Evolutionary conservation across 92 coral and sea anemone genomes (phyloP).

Genomic region (Porites evermanni): DNA sequence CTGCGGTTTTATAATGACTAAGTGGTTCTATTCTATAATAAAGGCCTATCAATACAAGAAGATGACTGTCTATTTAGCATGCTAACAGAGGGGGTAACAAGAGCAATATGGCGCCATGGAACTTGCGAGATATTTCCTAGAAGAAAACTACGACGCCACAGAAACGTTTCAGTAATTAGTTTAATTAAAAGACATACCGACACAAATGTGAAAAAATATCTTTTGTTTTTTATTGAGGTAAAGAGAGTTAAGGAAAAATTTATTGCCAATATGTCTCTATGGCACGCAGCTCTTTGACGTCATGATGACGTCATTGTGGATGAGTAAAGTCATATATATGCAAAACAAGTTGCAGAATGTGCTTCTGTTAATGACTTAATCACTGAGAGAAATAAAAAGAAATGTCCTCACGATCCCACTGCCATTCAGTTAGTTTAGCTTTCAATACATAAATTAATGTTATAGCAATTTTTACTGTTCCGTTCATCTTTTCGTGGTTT

Average conservation of each 20-base stretch:
- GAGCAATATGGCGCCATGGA: not conserved
- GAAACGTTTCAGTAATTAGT: too few relatives aligned
- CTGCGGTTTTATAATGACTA: slow-evolving; percentile 10
- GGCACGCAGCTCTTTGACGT: slow-evolving; percentile 38
- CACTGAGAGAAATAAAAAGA: not conserved
- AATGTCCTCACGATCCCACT: not conserved
- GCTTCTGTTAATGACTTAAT: not conserved
- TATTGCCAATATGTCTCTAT: not conserved
- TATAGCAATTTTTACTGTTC: not conserved
- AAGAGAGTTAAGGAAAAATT: not conserved
- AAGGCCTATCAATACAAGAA: not conserved
- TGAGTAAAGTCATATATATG: slow-evolving; percentile 25
- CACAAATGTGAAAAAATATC: not conserved
- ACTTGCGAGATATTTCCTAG: too few relatives aligned
- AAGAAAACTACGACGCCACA: too few relatives aligned
- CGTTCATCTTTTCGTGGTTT: not conserved
- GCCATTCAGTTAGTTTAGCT: not conserved
- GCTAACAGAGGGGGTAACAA: not conserved
- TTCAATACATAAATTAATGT: not conserved
- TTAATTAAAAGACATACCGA: too few relatives aligned
- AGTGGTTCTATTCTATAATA: not conserved
- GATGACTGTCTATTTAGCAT: not conserved
- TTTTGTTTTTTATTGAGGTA: not conserved
- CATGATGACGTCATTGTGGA: slow-evolving; percentile 16
- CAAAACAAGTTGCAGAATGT: not conserved